A percentile compares a stretch with the other conserved stretches of the same genome.
phyloP scores from a whole-genome alignment of 1,140 invertebrate species.

The Drosophila ohnishii region DNA sequence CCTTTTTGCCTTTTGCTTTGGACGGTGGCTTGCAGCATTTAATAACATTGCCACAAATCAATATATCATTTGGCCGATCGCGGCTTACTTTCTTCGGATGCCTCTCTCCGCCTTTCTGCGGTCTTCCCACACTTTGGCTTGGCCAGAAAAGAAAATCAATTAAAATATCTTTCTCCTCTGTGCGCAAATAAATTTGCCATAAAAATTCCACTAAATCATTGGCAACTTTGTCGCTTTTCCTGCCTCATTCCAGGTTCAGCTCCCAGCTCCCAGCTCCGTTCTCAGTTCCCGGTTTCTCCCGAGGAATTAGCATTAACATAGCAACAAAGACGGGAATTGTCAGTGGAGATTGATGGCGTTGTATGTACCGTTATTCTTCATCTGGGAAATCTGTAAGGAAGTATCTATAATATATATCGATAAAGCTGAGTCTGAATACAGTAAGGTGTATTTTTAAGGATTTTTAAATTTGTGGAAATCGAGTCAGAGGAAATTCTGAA shows the following conservation, averaged over 20 bases:
- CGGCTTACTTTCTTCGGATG: conserved; percentile 63
- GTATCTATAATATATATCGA: background rate
- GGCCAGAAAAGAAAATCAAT: conserved; percentile 69
- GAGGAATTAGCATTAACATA: conserved; percentile 49
- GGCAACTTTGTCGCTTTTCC: conserved; percentile 63
- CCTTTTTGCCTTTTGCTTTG: conserved; percentile 53
- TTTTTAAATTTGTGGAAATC: background rate
- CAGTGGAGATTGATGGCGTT: conserved; percentile 44
- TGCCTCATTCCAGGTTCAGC: conserved; percentile 12
- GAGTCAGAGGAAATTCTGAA: too few relatives aligned
- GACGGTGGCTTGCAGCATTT: conserved; percentile 63
- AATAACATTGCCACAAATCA: conserved; percentile 77
- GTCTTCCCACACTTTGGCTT: conserved; percentile 73
- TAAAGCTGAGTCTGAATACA: background rate
- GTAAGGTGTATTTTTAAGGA: background rate
- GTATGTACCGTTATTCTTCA: conserved; percentile 28
- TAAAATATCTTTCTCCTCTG: conserved; percentile 72
- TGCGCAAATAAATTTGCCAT: conserved; percentile 77
- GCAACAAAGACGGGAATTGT: conserved; percentile 45
- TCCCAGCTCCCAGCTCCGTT: background rate
- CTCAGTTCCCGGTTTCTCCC: conserved; percentile 35
- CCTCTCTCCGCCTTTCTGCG: conserved; percentile 20
- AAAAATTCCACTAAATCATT: conserved; percentile 81
- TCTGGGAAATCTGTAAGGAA: conserved; percentile 14
- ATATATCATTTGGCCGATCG: conserved; percentile 72